A percentile compares a stretch with the other conserved stretches of the same genome.
Conservation (phyloP, 1,140 invertebrate species). For the Drosophila trapezifrons region DNA sequence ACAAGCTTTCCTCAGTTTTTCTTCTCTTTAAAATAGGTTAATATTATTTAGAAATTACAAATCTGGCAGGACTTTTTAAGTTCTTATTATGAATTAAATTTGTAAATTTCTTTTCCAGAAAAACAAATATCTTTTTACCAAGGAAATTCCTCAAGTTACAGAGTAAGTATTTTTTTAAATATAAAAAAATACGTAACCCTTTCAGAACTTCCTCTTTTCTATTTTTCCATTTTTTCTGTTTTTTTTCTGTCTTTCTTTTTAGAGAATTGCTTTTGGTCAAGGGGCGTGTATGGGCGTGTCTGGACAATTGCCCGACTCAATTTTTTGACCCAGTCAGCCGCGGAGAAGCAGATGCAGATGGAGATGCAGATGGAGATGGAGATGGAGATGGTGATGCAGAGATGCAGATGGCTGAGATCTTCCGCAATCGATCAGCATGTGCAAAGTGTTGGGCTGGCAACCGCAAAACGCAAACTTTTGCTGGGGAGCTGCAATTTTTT, state of each 20-base stretch:
- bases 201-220: background rate
- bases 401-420: conserved; percentile 45
- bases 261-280: conserved; percentile 52
- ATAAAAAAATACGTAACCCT: background rate
- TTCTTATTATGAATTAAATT: background rate
- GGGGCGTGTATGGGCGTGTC: conserved; percentile 43
- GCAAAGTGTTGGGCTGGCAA: conserved; percentile 50
- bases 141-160: background rate
- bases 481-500: conserved; percentile 33
- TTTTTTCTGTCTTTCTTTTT: conserved; percentile 1
- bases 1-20: background rate
- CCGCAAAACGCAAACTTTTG: conserved; percentile 31
- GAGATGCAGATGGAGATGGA: conserved; percentile 32
- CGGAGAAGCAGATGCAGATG: conserved; percentile 4
- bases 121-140: no score
- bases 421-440: conserved; percentile 54
- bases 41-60: background rate
- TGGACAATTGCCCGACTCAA: conserved; percentile 25
- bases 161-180: background rate
- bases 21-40: background rate
- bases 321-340: conserved; percentile 53
- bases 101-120: background rate
- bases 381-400: conserved; percentile 33
- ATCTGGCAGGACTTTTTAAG: background rate
- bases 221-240: background rate